Conservation (phyloP, 2,888 invertebrate species). For the Leucoma salicis region DNA sequence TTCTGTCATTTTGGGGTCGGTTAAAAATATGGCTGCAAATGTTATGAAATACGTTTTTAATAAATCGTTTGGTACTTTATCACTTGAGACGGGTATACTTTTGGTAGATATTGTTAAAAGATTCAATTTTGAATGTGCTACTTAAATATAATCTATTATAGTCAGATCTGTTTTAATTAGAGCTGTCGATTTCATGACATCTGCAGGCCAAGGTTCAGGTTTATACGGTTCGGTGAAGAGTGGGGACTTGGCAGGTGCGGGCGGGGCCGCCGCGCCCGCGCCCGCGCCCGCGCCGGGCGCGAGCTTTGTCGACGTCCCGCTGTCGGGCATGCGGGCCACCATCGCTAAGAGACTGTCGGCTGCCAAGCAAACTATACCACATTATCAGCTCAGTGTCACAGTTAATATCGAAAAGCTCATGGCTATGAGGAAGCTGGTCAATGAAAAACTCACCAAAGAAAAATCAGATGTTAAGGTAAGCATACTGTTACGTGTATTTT, state of each 20-base stretch:
- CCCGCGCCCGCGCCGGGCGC: slow-evolving; percentile 70
- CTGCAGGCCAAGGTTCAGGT: slow-evolving; percentile 87
- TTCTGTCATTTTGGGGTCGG: too few relatives aligned
- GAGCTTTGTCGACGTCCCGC: slow-evolving; percentile 88
- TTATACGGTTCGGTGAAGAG: slow-evolving; percentile 92
- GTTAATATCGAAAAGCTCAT: slow-evolving; percentile 91
- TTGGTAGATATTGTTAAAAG: slow-evolving; percentile 4
- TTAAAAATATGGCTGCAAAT: not conserved
- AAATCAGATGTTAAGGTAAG: slow-evolving; percentile 83
- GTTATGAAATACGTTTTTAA: not conserved
- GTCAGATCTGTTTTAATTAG: slow-evolving; percentile 6
- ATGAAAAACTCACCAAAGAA: slow-evolving; percentile 89
- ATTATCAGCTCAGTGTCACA: slow-evolving; percentile 96
- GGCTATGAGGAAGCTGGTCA: slow-evolving; percentile 88
- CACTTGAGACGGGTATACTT: not conserved
- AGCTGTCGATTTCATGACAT: slow-evolving; percentile 30
- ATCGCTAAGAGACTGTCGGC: slow-evolving; percentile 94
- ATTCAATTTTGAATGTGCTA: slow-evolving; percentile 1
- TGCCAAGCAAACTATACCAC: slow-evolving; percentile 97
- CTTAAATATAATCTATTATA: not conserved
- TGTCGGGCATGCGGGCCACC: slow-evolving; percentile 91
- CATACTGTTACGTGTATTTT: too few relatives aligned
- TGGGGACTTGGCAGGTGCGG: slow-evolving; percentile 85
- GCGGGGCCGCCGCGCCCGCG: slow-evolving; percentile 40
- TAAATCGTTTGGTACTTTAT: not conserved